These are phyloP conservation scores for Formicarius rufipectus DNA, from an alignment of 2,113 vertebrate genomes.

Conservation along the genomic window DNA sequence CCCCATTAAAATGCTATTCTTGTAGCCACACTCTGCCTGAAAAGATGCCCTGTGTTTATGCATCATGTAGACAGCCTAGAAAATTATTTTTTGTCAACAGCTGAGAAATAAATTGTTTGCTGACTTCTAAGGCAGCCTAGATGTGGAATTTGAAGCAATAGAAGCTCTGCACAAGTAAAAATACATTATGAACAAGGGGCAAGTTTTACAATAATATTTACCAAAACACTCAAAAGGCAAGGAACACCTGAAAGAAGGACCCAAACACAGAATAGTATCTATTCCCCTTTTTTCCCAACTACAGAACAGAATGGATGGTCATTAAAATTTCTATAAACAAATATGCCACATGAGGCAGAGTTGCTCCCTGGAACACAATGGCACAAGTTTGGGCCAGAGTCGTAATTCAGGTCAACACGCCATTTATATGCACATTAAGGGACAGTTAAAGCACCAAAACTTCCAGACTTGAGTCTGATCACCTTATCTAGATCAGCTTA, in stretches of 20 bases:
- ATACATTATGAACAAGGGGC: not conserved
- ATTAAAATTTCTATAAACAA: not conserved
- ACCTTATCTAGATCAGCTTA: not conserved
- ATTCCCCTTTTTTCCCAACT: not conserved
- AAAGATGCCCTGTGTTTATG: not conserved
- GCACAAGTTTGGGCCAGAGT: not conserved
- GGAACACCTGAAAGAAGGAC: not conserved
- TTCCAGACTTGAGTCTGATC: not conserved
- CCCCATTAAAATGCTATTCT: not conserved
- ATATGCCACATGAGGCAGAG: not conserved
- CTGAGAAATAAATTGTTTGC: not conserved
- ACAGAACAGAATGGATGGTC: not conserved
- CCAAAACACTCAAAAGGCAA: not conserved
- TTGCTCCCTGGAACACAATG: not conserved
- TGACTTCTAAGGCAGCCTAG: not conserved
- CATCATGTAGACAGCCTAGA: not conserved
- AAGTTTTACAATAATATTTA: not conserved
- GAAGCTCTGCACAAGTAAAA: not conserved
- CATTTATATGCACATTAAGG: constrained; percentile 37
- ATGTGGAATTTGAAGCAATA: not conserved
- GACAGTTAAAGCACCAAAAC: not conserved
- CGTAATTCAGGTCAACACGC: not conserved
- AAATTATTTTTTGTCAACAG: not conserved
- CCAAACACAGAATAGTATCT: not conserved
- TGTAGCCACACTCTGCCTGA: not conserved